Conservation (phyloP, 2,888 invertebrate species). For the Cataglyphis altisquamis region DNA sequence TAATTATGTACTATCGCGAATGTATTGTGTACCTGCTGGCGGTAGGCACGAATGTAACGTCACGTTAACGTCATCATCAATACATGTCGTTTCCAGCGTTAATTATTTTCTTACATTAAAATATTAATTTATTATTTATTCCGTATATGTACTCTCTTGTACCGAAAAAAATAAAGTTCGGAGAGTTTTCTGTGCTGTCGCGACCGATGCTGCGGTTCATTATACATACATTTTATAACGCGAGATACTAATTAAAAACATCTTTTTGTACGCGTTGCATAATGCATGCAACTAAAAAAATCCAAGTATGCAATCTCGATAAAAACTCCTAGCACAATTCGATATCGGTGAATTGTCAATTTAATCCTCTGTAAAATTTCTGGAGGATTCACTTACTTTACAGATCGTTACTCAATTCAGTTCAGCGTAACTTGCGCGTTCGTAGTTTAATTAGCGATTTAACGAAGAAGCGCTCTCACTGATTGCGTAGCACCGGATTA, state of each 20-base stretch:
- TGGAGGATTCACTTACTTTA: constrained; percentile 4
- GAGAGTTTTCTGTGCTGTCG: not conserved
- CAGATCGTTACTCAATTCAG: not conserved
- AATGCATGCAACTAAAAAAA: constrained; percentile 57
- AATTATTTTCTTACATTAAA: constrained; percentile 68
- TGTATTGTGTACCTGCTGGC: constrained; percentile 74
- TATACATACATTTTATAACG: constrained; percentile 32
- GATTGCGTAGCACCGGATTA: constrained; percentile 71
- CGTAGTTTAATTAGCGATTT: constrained; percentile 60
- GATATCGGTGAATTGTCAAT: constrained; percentile 25
- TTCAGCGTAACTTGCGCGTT: not conserved
- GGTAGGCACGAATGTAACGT: constrained; percentile 71
- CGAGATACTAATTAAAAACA: constrained; percentile 15
- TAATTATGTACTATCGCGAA: constrained; percentile 64
- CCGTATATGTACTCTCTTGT: constrained; percentile 47
- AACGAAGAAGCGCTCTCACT: constrained; percentile 28
- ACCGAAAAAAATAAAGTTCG: constrained; percentile 3
- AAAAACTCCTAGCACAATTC: constrained; percentile 15
- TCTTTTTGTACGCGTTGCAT: constrained; percentile 41
- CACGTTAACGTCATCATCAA: constrained; percentile 60
- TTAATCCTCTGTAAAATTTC: constrained; percentile 36
- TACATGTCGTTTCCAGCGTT: constrained; percentile 56
- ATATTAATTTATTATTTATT: constrained; percentile 77
- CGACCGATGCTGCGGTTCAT: constrained; percentile 52
- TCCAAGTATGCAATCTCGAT: not conserved